Evolutionary conservation across 1,140 invertebrate genomes (phyloP).

Genomic region (Aradophagus sp.): DNA sequence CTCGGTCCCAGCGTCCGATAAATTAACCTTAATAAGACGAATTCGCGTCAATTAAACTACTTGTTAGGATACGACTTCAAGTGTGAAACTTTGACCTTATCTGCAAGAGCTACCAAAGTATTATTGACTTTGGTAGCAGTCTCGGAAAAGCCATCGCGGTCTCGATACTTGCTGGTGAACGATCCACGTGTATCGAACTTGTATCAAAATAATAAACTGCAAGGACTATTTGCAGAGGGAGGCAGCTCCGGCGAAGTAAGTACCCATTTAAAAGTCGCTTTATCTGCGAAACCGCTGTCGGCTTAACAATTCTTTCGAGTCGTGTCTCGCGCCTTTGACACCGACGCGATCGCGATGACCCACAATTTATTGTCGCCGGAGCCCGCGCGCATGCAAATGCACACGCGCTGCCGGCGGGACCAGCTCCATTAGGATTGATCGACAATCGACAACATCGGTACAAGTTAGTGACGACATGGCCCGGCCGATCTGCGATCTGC

Average conservation of each 20-base stretch:
- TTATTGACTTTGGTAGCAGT: too few relatives aligned
- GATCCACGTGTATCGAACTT: not conserved
- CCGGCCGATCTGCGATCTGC: constrained; percentile 52
- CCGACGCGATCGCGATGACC: constrained; percentile 64
- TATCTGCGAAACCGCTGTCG: constrained; percentile 13
- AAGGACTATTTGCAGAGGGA: not conserved
- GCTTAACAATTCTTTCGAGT: constrained; percentile 12
- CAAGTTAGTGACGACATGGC: constrained; percentile 72
- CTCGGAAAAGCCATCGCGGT: too few relatives aligned
- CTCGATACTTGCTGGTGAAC: too few relatives aligned
- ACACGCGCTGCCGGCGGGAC: constrained; percentile 65
- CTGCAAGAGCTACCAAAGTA: too few relatives aligned
- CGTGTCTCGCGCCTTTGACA: constrained; percentile 24
- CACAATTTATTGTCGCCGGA: constrained; percentile 59
- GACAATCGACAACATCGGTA: constrained; percentile 70
- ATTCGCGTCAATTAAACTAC: not conserved
- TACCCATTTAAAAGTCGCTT: constrained; percentile 2
- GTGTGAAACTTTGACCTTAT: too few relatives aligned
- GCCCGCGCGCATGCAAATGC: constrained; percentile 66
- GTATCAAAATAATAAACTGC: constrained; percentile 11
- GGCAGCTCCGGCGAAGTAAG: not conserved
- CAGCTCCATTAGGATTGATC: constrained; percentile 73
- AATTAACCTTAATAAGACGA: not conserved
- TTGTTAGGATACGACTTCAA: not conserved
- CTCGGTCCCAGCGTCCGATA: too few relatives aligned